Evolutionary conservation across 2,113 vertebrate species (phyloP), one percentile per base, ranked within the genome.

Genomic region (Oryzias curvinotus): DNA sequence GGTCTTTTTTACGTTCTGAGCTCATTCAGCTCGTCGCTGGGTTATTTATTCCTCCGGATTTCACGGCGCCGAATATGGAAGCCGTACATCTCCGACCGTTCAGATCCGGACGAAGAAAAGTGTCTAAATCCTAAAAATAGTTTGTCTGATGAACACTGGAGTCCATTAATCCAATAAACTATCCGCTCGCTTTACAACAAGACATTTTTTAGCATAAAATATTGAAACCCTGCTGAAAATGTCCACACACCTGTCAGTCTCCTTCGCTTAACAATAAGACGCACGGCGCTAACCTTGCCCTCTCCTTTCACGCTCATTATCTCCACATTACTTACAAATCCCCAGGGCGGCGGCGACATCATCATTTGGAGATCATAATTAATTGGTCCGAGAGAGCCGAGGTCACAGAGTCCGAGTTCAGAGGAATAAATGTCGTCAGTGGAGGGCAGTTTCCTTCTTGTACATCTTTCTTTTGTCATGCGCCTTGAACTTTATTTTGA

Each of bases 71-170:
- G 60, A 78, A 76, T 68, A 14, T 52, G 51, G 72, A 69, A 41
- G 43, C 43, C 52, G 63, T 76, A 25, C 3, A 57, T 87, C 75
- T 74, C 70, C 52, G 41, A 55, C 57, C 59, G 53, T 56, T 62
- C 30, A 28, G 59, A 59, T 71, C 45, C 23, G 58, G 46, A 72
- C 12, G 54, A 62, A 44, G 48, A 30, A 43, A 63, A 61, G 57
- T 73, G 80, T 82, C 65, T 80, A 77, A 77, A 26, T 0, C 46
- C 81, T 65, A 18, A 50, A 75, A 86, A 79, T 82, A 82, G 76
- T 62, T 57, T 55, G 41, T 62, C 59, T 25, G 61, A 21, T n/a
- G 55, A 66, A 26, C 14, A 66, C 26, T 71, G 42, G 47, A 56
- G 66, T 78, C 67, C 43, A 80, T 82, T 76, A 76, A 80, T 80